Percentiles rank a stretch among this genome's conserved stretches.
Conservation (phyloP, 2,797 vertebrate genomes). For the Anolis apletophallus region DNA sequence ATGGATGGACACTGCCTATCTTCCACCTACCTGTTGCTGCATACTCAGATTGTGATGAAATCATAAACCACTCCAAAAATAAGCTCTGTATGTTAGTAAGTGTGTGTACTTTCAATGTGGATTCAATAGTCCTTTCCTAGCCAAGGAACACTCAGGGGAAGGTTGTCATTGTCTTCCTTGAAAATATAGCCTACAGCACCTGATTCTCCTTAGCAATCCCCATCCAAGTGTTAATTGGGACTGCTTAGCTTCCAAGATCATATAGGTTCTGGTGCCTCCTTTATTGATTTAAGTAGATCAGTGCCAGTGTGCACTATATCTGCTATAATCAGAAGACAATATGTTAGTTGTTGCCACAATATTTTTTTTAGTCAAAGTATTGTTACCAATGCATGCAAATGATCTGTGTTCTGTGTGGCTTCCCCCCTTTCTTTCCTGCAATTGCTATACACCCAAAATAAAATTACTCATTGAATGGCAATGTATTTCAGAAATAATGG, state of each 20-base stretch:
- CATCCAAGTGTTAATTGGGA: too few relatives aligned
- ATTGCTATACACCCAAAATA: neutral
- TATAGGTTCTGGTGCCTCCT: too few relatives aligned
- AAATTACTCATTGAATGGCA: neutral
- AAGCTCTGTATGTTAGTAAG: neutral
- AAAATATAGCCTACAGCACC: too few relatives aligned
- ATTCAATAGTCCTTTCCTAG: too few relatives aligned
- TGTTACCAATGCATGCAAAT: neutral
- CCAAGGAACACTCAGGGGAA: too few relatives aligned
- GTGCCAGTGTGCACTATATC: neutral
- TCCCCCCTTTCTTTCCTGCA: neutral
- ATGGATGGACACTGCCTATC: neutral
- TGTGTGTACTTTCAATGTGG: too few relatives aligned
- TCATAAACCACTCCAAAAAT: neutral
- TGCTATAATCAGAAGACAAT: neutral
- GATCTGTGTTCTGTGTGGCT: too few relatives aligned
- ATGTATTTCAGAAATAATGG: slow-evolving; percentile 18
- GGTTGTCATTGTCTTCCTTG: too few relatives aligned
- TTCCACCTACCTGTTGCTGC: neutral
- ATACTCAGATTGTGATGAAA: neutral
- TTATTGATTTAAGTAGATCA: neutral
- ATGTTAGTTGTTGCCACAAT: too few relatives aligned
- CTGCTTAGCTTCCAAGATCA: too few relatives aligned
- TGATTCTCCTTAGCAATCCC: too few relatives aligned
- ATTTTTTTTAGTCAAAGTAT: neutral